These are phyloP conservation scores for Empidonax traillii DNA, from an alignment of 2,113 vertebrate genomes.

Conservation along the genomic window DNA sequence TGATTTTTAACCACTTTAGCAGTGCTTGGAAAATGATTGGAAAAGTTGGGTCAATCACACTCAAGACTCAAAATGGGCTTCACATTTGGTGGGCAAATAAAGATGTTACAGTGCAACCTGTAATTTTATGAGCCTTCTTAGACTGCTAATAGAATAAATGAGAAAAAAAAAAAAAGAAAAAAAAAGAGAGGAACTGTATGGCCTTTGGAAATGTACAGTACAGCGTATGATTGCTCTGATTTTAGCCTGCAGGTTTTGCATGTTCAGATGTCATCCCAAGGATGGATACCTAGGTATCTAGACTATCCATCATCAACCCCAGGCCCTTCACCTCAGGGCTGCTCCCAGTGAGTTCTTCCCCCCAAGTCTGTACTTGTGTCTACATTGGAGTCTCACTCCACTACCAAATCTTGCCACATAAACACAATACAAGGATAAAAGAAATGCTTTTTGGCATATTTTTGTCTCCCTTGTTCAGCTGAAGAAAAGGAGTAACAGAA, in stretches of 20 bases:
- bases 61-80: background rate
- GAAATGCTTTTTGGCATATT: background rate
- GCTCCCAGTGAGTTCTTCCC: fast-evolving
- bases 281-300: too few relatives aligned
- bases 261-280: background rate
- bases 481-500: background rate
- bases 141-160: background rate
- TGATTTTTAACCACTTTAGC: background rate
- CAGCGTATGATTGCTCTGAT: background rate
- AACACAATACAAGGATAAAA: background rate
- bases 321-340: background rate
- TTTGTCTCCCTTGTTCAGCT: background rate
- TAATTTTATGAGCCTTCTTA: background rate
- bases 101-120: background rate
- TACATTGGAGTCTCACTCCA: background rate
- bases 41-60: background rate
- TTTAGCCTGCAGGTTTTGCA: fast-evolving
- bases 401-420: background rate
- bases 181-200: fast-evolving
- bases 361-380: too few relatives aligned
- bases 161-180: too few relatives aligned
- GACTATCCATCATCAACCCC: background rate
- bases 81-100: background rate
- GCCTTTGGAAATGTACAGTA: background rate
- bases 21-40: background rate